phyloP scores from a whole-genome alignment of 2,113 vertebrate genomes.

The Apteryx mantelli region DNA sequence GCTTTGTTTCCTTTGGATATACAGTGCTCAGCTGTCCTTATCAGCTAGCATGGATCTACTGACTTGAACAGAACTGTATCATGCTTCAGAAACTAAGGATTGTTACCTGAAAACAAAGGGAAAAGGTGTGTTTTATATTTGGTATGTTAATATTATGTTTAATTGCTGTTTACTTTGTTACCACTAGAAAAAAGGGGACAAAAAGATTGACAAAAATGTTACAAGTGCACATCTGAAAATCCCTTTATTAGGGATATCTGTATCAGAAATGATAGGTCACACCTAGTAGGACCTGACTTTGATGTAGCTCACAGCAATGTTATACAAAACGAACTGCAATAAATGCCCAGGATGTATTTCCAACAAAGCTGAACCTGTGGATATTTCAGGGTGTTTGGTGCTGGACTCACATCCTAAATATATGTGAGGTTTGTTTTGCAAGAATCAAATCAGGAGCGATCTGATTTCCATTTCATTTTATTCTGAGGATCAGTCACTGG shows the following conservation, averaged over 20 bases:
- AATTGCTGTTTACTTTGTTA: not conserved
- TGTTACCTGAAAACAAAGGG: not conserved
- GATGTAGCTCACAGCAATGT: not conserved
- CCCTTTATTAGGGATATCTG: not conserved
- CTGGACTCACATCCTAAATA: not conserved
- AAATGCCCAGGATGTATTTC: not conserved
- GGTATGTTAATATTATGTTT: not conserved
- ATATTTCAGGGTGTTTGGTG: not conserved
- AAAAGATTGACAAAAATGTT: not conserved
- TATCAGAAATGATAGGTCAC: not conserved
- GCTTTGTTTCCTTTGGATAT: not conserved
- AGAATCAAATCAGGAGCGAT: not conserved
- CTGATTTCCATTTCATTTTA: not conserved
- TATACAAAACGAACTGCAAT: not conserved
- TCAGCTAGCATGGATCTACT: not conserved
- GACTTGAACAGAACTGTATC: not conserved
- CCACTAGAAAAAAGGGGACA: not conserved
- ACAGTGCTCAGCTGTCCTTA: not conserved
- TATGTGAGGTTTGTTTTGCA: not conserved
- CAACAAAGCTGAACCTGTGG: not conserved
- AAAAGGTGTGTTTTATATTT: not conserved
- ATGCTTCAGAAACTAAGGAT: not conserved
- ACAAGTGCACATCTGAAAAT: not conserved
- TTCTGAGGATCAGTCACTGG: not conserved
- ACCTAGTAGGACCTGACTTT: not conserved